Conservation (phyloP, 2,797 vertebrate genomes). For the Staurois parvus region DNA sequence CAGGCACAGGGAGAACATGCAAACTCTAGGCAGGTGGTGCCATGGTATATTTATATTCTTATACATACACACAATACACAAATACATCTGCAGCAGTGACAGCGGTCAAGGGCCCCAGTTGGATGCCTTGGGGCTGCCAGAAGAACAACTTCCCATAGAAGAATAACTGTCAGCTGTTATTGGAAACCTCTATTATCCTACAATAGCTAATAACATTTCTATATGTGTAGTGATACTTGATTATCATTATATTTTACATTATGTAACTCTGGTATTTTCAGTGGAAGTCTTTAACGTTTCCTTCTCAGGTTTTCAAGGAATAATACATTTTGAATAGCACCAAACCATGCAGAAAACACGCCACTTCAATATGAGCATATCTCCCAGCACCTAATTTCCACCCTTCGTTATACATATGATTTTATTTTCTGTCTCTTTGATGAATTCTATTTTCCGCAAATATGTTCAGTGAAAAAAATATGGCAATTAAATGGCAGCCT, state of each 20-base stretch:
- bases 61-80: no score
- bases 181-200: no score
- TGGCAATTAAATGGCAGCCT: slow-evolving; percentile 1
- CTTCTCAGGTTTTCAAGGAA: not conserved
- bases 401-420: not conserved
- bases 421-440: not conserved
- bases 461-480: not conserved
- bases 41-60: no score
- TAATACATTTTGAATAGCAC: not conserved
- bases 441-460: slow-evolving; percentile 2
- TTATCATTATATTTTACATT: no score
- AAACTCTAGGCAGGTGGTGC: no score
- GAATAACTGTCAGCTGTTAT: no score
- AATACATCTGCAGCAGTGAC: no score
- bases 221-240: not conserved
- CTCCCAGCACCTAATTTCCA: not conserved
- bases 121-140: no score
- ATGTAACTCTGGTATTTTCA: not conserved
- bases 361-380: not conserved
- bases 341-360: not conserved
- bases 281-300: not conserved
- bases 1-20: no score
- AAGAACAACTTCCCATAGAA: no score
- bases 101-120: no score
- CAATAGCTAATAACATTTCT: not conserved